Conservation (phyloP, 2,113 vertebrate species). For the Picathartes gymnocephalus region DNA sequence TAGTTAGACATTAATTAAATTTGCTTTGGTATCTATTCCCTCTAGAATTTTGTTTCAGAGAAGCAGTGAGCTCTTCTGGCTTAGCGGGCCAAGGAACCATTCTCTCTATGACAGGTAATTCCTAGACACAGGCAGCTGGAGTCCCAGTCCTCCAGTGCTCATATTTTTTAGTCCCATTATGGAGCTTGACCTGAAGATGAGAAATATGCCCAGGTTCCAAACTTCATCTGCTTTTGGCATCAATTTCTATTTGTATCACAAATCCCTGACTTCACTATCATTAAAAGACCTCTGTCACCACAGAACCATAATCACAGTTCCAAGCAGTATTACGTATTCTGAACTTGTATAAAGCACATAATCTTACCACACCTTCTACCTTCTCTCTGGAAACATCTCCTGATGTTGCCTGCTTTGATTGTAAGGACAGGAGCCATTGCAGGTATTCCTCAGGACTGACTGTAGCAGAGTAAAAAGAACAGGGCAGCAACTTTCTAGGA, state of each 20-base stretch:
- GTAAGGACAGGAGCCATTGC: neutral
- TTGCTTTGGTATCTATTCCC: neutral
- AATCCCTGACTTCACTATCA: neutral
- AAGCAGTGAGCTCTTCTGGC: neutral
- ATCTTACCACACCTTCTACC: slow-evolving; percentile 19
- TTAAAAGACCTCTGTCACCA: neutral
- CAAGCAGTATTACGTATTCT: neutral
- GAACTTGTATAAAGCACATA: neutral
- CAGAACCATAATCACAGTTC: slow-evolving; percentile 9
- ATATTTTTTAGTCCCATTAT: neutral
- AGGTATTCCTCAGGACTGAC: neutral
- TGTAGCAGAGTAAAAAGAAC: slow-evolving; percentile 13
- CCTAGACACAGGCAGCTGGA: neutral
- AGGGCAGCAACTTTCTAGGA: slow-evolving; percentile 34
- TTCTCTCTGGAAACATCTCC: neutral
- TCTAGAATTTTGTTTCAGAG: neutral
- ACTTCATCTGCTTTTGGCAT: neutral
- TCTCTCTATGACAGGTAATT: neutral
- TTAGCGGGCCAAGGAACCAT: neutral
- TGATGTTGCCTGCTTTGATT: neutral
- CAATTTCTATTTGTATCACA: neutral
- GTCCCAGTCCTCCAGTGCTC: neutral
- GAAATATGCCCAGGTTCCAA: neutral
- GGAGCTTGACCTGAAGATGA: neutral
- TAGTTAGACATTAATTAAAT: neutral